Evolutionary conservation across 2,888 invertebrate genomes (phyloP).

Genomic region (Andrena hattorfiana): DNA sequence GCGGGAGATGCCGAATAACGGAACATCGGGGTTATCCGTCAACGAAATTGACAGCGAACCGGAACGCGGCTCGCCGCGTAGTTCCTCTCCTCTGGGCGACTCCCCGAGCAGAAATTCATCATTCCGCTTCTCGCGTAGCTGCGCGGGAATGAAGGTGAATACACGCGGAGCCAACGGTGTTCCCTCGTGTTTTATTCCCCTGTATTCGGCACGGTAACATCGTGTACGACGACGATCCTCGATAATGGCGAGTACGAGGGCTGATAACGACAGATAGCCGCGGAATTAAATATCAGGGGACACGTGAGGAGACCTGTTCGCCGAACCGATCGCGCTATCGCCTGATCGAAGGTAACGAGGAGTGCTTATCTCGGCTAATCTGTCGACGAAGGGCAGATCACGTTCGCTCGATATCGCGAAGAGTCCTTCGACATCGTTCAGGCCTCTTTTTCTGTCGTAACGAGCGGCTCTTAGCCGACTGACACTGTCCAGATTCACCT

Average conservation of each 20-base stretch:
- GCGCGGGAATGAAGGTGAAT: constrained; percentile 24
- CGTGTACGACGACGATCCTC: constrained; percentile 3
- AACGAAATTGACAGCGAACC: constrained; percentile 66
- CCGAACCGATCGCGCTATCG: constrained; percentile 51
- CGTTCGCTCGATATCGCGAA: background rate
- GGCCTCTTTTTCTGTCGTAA: background rate
- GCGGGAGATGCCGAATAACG: constrained; percentile 45
- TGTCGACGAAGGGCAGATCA: constrained; percentile 4
- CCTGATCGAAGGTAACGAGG: constrained; percentile 38
- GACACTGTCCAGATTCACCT: no score
- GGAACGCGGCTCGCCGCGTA: constrained; percentile 21
- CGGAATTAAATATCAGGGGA: constrained; percentile 51
- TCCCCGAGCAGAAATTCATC: constrained; percentile 47
- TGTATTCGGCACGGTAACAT: background rate
- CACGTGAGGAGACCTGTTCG: constrained; percentile 30
- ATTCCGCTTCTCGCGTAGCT: constrained; percentile 5
- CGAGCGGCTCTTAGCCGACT: background rate
- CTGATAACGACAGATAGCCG: constrained; percentile 58
- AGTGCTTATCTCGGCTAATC: constrained; percentile 39
- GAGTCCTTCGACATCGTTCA: background rate
- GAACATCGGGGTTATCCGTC: constrained; percentile 55
- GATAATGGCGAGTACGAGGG: constrained; percentile 50
- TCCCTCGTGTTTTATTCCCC: background rate
- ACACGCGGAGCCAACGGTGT: background rate
- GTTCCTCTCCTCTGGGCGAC: constrained; percentile 44